These are phyloP conservation scores for Lepidocolaptes lacrymiger DNA, from an alignment of 2,797 vertebrate species.

Conservation along the genomic window DNA sequence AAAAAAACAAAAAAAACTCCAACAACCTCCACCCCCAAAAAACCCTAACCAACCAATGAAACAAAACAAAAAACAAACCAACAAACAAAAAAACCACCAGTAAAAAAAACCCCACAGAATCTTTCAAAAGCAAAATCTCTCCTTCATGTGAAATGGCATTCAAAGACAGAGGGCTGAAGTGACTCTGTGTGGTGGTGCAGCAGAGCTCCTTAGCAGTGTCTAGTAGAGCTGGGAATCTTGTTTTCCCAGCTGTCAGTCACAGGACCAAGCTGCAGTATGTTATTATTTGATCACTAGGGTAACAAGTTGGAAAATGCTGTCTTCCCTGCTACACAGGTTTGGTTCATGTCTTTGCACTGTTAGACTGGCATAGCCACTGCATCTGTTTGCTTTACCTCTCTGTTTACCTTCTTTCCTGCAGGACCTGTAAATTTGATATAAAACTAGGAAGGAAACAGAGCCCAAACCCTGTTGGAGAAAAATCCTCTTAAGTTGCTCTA, in stretches of 20 bases:
- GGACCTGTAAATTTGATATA: neutral
- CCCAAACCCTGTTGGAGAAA: neutral
- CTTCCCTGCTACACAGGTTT: neutral
- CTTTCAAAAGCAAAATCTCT: neutral
- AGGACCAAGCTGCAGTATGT: neutral
- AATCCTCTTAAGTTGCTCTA: neutral
- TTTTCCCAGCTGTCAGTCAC: conserved; percentile 14
- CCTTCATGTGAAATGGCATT: neutral
- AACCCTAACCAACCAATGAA: no score
- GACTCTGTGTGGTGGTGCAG: neutral
- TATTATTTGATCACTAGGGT: neutral
- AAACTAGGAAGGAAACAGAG: neutral
- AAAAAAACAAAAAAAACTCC: no score
- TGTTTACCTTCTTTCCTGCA: conserved; percentile 10
- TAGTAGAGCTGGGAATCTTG: neutral
- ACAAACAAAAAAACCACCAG: no score
- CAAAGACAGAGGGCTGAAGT: neutral
- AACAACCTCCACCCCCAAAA: no score
- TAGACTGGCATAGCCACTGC: neutral
- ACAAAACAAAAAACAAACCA: no score
- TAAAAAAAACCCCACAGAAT: neutral
- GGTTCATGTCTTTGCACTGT: neutral
- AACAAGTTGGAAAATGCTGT: conserved; percentile 17
- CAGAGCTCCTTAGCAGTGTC: neutral
- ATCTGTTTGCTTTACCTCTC: conserved; percentile 13